Percentiles rank a stretch among this genome's conserved stretches.
Evolutionary conservation across 2,113 vertebrate species (phyloP).

Genomic region (Cercopithecus mona): DNA sequence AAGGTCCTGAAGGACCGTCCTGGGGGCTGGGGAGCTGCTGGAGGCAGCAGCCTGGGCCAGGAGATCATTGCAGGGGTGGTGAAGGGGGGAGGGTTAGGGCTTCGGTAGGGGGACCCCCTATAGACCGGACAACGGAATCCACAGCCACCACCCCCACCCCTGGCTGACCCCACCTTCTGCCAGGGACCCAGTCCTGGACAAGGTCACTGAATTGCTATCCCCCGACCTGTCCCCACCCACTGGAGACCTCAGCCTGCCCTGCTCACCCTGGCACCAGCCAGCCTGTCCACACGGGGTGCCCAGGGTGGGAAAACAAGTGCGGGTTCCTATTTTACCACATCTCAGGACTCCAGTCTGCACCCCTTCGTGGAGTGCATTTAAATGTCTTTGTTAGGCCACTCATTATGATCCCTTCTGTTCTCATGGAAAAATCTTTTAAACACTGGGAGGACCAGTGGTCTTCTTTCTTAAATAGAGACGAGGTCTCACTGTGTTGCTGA

Average conservation of each 20-base stretch:
- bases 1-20: background rate
- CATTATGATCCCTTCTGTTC: rapidly evolving
- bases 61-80: background rate
- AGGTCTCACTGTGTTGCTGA: too few relatives aligned
- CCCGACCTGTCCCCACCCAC: background rate
- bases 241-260: background rate
- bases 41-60: background rate
- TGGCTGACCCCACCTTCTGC: background rate
- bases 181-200: background rate
- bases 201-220: background rate
- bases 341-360: rapidly evolving
- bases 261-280: rapidly evolving
- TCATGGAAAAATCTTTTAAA: rapidly evolving
- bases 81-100: background rate
- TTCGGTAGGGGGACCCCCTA: background rate
- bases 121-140: background rate
- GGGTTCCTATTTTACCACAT: rapidly evolving
- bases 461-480: too few relatives aligned
- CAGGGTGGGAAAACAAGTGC: too few relatives aligned
- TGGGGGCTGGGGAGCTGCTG: background rate
- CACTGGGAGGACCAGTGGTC: background rate
- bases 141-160: background rate
- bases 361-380: background rate
- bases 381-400: background rate
- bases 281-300: too few relatives aligned